Conservation (phyloP, 1,140 invertebrate species). For the Papilio polyxenes region DNA sequence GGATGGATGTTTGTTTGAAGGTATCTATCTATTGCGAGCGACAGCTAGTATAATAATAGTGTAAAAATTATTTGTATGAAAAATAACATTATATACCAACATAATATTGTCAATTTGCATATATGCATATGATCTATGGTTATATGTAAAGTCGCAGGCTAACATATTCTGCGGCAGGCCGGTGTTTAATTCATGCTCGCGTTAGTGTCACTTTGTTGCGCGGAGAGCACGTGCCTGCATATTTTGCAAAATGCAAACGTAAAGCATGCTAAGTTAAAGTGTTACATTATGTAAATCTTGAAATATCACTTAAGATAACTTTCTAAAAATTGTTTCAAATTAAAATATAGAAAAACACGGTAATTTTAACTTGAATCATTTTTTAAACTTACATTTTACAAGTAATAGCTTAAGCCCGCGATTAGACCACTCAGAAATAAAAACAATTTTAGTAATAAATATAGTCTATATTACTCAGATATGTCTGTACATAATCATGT, state of each 20-base stretch:
- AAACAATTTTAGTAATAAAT: too few relatives aligned
- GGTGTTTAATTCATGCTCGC: constrained; percentile 52
- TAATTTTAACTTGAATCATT: not conserved
- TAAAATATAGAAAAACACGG: not conserved
- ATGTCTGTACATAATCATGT: too few relatives aligned
- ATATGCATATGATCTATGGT: constrained; percentile 6
- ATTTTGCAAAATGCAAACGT: constrained; percentile 37
- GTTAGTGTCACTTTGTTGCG: constrained; percentile 45
- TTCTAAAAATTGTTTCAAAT: too few relatives aligned
- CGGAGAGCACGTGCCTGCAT: constrained; percentile 43
- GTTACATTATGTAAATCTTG: not conserved
- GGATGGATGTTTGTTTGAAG: too few relatives aligned
- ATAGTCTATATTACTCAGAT: too few relatives aligned
- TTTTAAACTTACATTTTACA: too few relatives aligned
- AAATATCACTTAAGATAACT: not conserved
- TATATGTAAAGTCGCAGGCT: constrained; percentile 35
- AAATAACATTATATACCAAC: not conserved
- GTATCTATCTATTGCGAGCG: too few relatives aligned
- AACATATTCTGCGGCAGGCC: constrained; percentile 50
- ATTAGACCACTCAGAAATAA: too few relatives aligned
- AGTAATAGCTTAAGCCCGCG: too few relatives aligned
- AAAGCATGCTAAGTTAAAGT: not conserved
- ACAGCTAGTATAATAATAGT: too few relatives aligned
- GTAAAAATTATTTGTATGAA: not conserved
- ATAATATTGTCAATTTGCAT: not conserved